Base-by-base conservation (phyloP, 2,888 invertebrate genomes). In the Hermaeophaga mercurialis region DNA sequence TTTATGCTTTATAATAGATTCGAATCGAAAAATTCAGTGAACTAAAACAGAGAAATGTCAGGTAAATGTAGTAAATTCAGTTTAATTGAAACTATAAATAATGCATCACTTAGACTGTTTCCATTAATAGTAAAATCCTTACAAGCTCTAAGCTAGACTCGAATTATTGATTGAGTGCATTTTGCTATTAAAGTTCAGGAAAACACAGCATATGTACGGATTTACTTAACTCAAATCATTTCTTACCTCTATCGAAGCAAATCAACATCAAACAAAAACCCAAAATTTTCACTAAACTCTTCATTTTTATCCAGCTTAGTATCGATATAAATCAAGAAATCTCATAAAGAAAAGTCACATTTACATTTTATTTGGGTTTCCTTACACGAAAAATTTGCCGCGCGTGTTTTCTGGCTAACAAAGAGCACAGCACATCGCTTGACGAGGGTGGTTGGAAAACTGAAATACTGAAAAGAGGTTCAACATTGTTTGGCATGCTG, bases 181-280 rank as follows among this genome's bases (percentile, higher is more conserved):
- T 48, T 38, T 24, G 15, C 33, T 9, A 36, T 36, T 36, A 17
- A 36, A 36, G 17, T 36, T 28, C 11, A 34, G 24, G 33, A 48
- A 28, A 48, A 18, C 5, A 38, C 26, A 17, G 3, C 46, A 24
- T 24, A 28, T 31, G 18, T 22, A 22, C 22, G n/a, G n/a, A 36
- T 36, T 36, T 36, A 36, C 36, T 17, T 15, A 36, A 33, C 12
- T 12, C 17, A 6, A 36, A 36, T 36, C 2, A 33, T 33, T 33
- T 36, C 56, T 56, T 26, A 56, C 56, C 56, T 52, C 22, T 24
- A 9, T 43, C 36, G 18, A 46, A 31, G 15, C 22, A 46, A 31
- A 33, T 39, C 31, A 56, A 11, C n/a, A 19, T 26, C 17, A 46
- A 52, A 33, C 41, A 56, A 52, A 56, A 47, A 43, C 45, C 26